A percentile compares a stretch with the other conserved stretches of the same genome.
phyloP scores from a whole-genome alignment of 2,888 invertebrate species.

The Eupithecia insigniata region DNA sequence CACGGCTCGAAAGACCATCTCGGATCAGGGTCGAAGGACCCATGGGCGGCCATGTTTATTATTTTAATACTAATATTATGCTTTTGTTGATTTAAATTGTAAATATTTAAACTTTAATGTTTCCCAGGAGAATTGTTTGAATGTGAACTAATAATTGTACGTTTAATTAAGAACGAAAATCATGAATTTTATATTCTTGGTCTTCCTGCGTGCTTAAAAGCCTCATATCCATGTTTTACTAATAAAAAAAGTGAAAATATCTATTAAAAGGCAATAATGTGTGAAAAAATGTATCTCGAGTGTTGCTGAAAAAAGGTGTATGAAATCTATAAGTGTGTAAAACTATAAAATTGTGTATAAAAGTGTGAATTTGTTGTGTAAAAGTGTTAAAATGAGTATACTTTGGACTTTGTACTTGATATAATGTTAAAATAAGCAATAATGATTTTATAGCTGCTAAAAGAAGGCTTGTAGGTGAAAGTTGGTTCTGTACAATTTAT shows the following conservation, averaged over 20 bases:
- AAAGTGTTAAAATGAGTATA: slow-evolving; percentile 10
- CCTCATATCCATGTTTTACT: neutral
- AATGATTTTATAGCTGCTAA: slow-evolving; percentile 24
- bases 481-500: slow-evolving; percentile 4
- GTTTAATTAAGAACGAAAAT: neutral
- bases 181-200: slow-evolving; percentile 1
- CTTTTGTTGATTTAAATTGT: neutral
- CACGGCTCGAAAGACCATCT: slow-evolving; percentile 6
- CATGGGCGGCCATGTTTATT: neutral
- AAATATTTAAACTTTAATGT: neutral
- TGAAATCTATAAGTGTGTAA: slow-evolving; percentile 7
- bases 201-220: neutral
- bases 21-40: slow-evolving; percentile 17
- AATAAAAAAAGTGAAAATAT: neutral
- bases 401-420: neutral
- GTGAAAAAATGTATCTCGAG: neutral
- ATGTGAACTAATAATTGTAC: neutral
- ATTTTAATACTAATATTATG: neutral
- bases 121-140: neutral
- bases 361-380: slow-evolving; percentile 12
- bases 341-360: slow-evolving; percentile 3
- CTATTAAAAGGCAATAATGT: neutral
- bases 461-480: slow-evolving; percentile 5
- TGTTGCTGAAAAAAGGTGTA: neutral
- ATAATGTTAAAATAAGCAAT: slow-evolving; percentile 24